Base-by-base conservation (phyloP, 2,113 vertebrate genomes). In the Hyperoodon ampullatus region DNA sequence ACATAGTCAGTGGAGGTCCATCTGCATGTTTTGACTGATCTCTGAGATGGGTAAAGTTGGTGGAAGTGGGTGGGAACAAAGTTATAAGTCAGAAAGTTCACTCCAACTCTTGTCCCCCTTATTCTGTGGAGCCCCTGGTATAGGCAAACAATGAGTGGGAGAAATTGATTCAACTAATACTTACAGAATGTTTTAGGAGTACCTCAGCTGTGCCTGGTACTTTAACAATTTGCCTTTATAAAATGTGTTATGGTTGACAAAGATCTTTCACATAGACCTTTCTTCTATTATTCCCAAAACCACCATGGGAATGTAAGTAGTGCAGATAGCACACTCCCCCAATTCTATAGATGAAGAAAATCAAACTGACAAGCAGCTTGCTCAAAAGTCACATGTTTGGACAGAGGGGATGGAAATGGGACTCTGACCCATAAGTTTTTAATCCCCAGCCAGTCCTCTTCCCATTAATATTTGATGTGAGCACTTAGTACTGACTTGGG, bases 341-440 rank as follows among this genome's bases (percentile, higher is more conserved):
- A 21, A n/a, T 92, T 88, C 82, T 58, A 82, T 81, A 84, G 35
- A 97, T 61, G 82, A 96, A 74, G 81, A 82, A 93, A 70, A 35
- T 92, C 72, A 87, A 65, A 18, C 42, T 96, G 90, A 87, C 42
- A 86, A 83, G 47, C 33, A 63, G 12, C 16, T 94, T 70, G 33
- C 11, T 58, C 42, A 18, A 74, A 39, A 83, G 65, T 89, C 53
- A 90, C 44, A 70, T 75, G 18, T 82, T 71, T 60, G 47, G 39
- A 82, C 80, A 39, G 33, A 63, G 8, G 47, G 21, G 15, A 75
- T n/a, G 63, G 30, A 80, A 61, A 24, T 75, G n/a, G 33, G 6
- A 91, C n/a, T 68, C n/a, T 65, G 58, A 86, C n/a, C 42, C 13
- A 74, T 53, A 33, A 70, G 15, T 83, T 97, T 63, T 86, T 66